A percentile compares a stretch with the other conserved stretches of the same genome.
phyloP scores from a whole-genome alignment of 1,140 invertebrate species.

The Philaenus spumarius region DNA sequence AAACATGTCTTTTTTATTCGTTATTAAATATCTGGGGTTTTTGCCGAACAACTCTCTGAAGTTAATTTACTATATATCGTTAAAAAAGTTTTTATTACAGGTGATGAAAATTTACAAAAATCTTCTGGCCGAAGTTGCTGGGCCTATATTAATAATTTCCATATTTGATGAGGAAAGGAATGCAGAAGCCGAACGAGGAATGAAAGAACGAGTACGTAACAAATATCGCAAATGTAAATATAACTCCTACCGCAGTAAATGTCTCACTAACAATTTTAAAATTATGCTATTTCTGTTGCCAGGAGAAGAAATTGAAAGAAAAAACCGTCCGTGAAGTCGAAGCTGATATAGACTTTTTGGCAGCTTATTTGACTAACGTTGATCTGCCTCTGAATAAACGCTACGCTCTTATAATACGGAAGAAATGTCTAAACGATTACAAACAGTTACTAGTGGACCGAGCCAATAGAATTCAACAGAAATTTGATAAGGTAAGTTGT shows the following conservation, averaged over 20 bases:
- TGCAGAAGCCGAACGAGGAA: slow-evolving; percentile 39
- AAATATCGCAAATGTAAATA: not conserved
- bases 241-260: too few relatives aligned
- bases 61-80: too few relatives aligned
- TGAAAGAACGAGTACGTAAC: slow-evolving; percentile 39
- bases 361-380: slow-evolving; percentile 48
- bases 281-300: not conserved
- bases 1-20: too few relatives aligned
- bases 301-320: slow-evolving; percentile 39
- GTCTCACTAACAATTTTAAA: not conserved
- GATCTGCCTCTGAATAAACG: slow-evolving; percentile 35
- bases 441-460: slow-evolving; percentile 44
- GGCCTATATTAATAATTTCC: slow-evolving; percentile 39
- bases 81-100: slow-evolving; percentile 19
- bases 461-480: slow-evolving; percentile 45
- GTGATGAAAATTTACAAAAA: not conserved
- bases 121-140: not conserved
- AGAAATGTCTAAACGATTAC: slow-evolving; percentile 49
- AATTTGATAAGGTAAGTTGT: slow-evolving; percentile 41
- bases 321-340: slow-evolving; percentile 35
- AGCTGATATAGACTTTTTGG: slow-evolving; percentile 45
- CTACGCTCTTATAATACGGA: slow-evolving; percentile 36
- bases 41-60: too few relatives aligned
- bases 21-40: too few relatives aligned
- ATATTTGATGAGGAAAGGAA: slow-evolving; percentile 50